Percentiles rank a stretch among this genome's conserved stretches.
phyloP scores from a whole-genome alignment of 2,888 invertebrate genomes.

The Netelia virgata region DNA sequence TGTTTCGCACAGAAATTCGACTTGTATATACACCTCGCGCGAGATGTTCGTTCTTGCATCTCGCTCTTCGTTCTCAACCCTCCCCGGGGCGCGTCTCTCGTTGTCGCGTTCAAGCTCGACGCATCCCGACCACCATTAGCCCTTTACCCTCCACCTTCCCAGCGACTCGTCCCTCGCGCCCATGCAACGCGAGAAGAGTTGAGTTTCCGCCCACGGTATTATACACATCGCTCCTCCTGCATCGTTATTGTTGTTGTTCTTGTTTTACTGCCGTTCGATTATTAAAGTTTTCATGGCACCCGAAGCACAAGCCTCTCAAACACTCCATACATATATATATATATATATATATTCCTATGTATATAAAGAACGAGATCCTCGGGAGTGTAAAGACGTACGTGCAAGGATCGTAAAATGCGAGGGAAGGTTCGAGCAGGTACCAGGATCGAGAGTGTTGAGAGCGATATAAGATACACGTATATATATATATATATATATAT shows the following conservation, averaged over 20 bases:
- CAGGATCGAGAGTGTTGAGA: constrained; percentile 25
- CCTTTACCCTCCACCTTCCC: neutral
- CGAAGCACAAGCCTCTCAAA: constrained; percentile 32
- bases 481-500: neutral
- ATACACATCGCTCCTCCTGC: constrained; percentile 42
- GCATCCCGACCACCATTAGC: constrained; percentile 9
- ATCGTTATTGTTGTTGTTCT: constrained; percentile 70
- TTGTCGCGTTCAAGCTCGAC: constrained; percentile 31
- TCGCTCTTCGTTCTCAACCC: neutral
- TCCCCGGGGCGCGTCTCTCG: neutral
- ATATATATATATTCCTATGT: neutral
- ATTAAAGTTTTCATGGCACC: constrained; percentile 72
- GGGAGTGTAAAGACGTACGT: constrained; percentile 38
- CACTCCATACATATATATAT: neutral
- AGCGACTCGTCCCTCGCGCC: neutral
- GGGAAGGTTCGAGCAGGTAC: constrained; percentile 8
- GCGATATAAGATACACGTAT: neutral
- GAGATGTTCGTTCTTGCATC: constrained; percentile 5
- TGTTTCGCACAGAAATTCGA: constrained; percentile 15
- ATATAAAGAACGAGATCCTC: neutral
- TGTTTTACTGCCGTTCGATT: constrained; percentile 77
- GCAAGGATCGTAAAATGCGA: constrained; percentile 57
- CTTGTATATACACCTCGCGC: neutral
- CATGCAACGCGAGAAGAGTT: constrained; percentile 33
- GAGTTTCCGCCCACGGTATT: constrained; percentile 7